Base-by-base conservation (phyloP, 2,797 vertebrate species). In the Pangasius larnaudii region DNA sequence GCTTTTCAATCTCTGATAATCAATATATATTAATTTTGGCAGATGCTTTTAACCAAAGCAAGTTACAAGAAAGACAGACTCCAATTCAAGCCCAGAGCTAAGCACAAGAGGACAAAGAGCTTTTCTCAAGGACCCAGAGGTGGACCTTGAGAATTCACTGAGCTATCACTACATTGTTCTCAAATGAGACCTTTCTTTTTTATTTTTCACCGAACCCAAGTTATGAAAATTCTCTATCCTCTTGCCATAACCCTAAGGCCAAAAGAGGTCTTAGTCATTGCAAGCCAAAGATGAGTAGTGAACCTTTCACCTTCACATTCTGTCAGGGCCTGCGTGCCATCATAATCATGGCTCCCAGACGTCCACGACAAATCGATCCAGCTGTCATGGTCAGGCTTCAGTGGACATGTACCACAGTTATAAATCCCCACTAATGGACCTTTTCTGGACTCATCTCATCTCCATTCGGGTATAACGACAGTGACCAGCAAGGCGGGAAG, bases 361-460 rank as follows among this genome's bases (percentile, higher is more conserved):
- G 63, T 90, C 88, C 83, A 83, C 89, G 10, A 85, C 82, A 88
- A 89, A 93, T 92, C 89, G 86, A 93, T 92, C 89, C 87, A 82
- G 77, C 84, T 90, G 90, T 89, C 91, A 92, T 83, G 89, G 90
- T 56, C 87, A 78, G 80, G 86, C 87, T 88, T 88, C 82, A 42
- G 58, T 61, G 59, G 89, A 67, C 88, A 89, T 42, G 83, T 39
- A 75, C 85, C 65, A 86, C 84, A 87, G 86, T 87, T 89, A 92
- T 92, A 92, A 92, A 91, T 92, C 89, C 91, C 36, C 36, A 33
- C 85, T 88, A 90, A 91, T 90, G 86, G 90, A 85, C 85, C 84
- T 88, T 77, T 91, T 89, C 91, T 87, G 53, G 79, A 88, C 86
- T 90, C 86, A 61, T 87, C 75, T 86, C 87, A 86, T 92, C 91